Evolutionary conservation across 2,888 invertebrate genomes (phyloP).

Genomic region (Tetrapedia diversipes): DNA sequence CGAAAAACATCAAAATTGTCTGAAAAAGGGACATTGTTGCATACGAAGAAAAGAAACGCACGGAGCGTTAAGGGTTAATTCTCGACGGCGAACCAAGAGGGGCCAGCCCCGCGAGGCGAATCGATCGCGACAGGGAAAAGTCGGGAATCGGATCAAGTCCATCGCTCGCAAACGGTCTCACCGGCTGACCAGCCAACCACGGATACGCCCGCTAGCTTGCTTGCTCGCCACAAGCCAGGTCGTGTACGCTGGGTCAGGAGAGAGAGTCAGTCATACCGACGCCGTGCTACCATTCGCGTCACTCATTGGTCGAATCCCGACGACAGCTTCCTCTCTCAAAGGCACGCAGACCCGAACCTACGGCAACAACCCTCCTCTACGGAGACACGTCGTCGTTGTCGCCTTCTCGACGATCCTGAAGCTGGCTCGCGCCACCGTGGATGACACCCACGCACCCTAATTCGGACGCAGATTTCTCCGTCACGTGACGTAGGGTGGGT

Average conservation of each 20-base stretch:
- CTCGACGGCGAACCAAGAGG: constrained; percentile 3
- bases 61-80: too few relatives aligned
- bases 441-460: constrained; percentile 19
- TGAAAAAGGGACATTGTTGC: too few relatives aligned
- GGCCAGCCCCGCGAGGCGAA: neutral
- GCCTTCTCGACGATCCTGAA: neutral
- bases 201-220: constrained; percentile 64
- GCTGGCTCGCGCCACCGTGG: constrained; percentile 18
- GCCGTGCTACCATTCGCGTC: constrained; percentile 77
- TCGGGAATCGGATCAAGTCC: constrained; percentile 59
- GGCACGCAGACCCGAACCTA: constrained; percentile 8
- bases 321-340: constrained; percentile 30
- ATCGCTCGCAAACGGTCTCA: constrained; percentile 57
- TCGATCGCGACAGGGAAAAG: constrained; percentile 62
- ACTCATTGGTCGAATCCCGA: constrained; percentile 59
- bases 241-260: constrained; percentile 70
- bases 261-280: constrained; percentile 77
- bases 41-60: too few relatives aligned
- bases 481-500: constrained; percentile 55
- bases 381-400: neutral
- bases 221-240: constrained; percentile 65
- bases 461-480: constrained; percentile 28
- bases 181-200: constrained; percentile 62
- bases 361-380: neutral
- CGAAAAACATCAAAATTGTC: too few relatives aligned